Percentiles rank a stretch among this genome's conserved stretches.
Conservation (phyloP, 2,113 vertebrate species). For the Corydoras maculifer region DNA sequence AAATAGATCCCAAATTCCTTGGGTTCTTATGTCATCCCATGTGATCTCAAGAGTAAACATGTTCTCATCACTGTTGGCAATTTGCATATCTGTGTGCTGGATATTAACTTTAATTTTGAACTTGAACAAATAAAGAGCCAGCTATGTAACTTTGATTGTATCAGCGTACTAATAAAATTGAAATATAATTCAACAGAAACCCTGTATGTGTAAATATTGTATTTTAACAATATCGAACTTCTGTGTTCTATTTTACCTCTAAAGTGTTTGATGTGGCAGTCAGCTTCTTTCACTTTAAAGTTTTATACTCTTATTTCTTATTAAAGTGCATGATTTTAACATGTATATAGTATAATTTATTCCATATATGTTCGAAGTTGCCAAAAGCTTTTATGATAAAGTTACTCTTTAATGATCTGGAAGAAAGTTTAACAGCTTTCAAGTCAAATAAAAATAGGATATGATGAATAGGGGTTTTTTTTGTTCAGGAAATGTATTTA, state of each 20-base stretch:
- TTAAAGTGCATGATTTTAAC: too few relatives aligned
- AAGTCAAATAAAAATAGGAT: conserved; percentile 48
- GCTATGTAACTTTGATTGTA: conserved; percentile 29
- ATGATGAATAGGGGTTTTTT: conserved; percentile 50
- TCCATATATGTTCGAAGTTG: too few relatives aligned
- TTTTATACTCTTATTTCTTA: too few relatives aligned
- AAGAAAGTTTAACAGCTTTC: conserved; percentile 44
- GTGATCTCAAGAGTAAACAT: conserved; percentile 58
- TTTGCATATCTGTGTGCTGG: conserved; percentile 48
- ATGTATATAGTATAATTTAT: too few relatives aligned
- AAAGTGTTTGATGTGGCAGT: too few relatives aligned
- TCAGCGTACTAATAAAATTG: conserved; percentile 39
- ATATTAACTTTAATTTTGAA: too few relatives aligned
- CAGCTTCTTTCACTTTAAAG: too few relatives aligned
- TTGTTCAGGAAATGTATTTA: conserved; percentile 55
- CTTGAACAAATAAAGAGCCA: too few relatives aligned
- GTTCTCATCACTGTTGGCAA: conserved; percentile 61
- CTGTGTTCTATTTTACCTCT: too few relatives aligned
- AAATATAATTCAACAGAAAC: conserved; percentile 48
- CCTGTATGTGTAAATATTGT: conserved; percentile 42
- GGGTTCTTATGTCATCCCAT: conserved; percentile 50
- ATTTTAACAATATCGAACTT: conserved; percentile 3
- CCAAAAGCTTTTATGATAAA: too few relatives aligned
- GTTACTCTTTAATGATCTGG: too few relatives aligned
- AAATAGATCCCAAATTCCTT: conserved; percentile 58